phyloP scores from a whole-genome alignment of 2,113 vertebrate genomes.

The Piaya cayana region DNA sequence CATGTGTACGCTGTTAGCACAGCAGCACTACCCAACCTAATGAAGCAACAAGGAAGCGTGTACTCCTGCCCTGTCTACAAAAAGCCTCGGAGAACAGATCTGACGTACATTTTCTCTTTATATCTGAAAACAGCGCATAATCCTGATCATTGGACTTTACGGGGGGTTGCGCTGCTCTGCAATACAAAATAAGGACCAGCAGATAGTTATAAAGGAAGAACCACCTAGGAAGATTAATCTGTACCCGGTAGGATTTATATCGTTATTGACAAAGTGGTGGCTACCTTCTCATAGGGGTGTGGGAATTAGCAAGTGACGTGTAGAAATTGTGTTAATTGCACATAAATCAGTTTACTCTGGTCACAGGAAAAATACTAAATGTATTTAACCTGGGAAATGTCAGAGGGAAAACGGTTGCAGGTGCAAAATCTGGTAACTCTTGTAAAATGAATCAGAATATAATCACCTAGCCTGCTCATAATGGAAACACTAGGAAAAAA shows the following conservation, averaged over 20 bases:
- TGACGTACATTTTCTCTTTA: conserved; percentile 82
- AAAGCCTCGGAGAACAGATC: conserved; percentile 83
- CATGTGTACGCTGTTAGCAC: conserved; percentile 83
- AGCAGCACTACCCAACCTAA: conserved; percentile 31
- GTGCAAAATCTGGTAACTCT: background rate
- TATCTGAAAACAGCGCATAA: conserved; percentile 72
- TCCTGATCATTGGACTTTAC: conserved; percentile 83
- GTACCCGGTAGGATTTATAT: background rate
- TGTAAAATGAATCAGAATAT: background rate
- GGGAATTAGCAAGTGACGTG: background rate
- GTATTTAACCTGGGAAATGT: background rate
- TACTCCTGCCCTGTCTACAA: conserved; percentile 86
- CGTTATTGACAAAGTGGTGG: background rate
- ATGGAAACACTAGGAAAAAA: background rate
- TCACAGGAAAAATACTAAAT: background rate
- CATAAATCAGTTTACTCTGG: background rate
- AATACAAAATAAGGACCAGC: conserved; percentile 72
- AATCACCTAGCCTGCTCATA: background rate
- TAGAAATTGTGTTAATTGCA: background rate
- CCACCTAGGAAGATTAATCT: background rate
- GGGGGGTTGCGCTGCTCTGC: conserved; percentile 83
- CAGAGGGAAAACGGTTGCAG: background rate
- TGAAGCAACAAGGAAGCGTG: conserved; percentile 48
- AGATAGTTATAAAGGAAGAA: background rate
- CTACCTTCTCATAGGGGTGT: background rate